Conservation (phyloP, 1,140 invertebrate species). For the Megalopta genalis region DNA sequence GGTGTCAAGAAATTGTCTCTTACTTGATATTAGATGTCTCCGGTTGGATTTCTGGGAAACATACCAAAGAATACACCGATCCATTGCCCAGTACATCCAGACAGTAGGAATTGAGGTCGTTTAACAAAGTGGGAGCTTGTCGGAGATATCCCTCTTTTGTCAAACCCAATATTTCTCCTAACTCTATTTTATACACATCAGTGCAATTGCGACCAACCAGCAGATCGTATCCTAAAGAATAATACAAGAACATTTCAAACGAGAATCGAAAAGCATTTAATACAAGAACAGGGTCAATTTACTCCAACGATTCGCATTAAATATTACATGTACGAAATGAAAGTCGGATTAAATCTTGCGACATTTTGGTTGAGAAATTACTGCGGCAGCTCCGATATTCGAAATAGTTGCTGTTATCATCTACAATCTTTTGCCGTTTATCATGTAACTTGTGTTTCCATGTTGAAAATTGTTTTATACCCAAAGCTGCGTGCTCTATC, state of each 20-base stretch:
- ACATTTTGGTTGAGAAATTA: too few species aligned
- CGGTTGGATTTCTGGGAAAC: conserved; percentile 31
- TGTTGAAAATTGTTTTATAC: too few species aligned
- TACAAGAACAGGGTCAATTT: too few species aligned
- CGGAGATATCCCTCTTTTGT: conserved; percentile 42
- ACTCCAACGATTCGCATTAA: too few species aligned
- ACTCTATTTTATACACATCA: conserved; percentile 34
- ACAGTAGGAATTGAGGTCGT: conserved; percentile 49
- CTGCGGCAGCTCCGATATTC: too few species aligned
- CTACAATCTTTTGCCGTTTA: too few species aligned
- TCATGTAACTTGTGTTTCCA: too few species aligned
- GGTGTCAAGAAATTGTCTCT: neutral
- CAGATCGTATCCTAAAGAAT: conserved; percentile 60
- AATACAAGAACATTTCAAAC: neutral
- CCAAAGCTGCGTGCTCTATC: too few species aligned
- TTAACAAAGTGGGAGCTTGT: neutral
- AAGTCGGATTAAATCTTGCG: too few species aligned
- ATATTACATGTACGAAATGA: too few species aligned
- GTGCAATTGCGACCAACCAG: conserved; percentile 52
- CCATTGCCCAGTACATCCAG: conserved; percentile 48
- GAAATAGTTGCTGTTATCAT: too few species aligned
- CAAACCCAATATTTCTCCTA: conserved; percentile 35
- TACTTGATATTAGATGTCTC: neutral
- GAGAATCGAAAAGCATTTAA: too few species aligned
- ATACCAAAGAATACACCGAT: conserved; percentile 45